Evolutionary conservation across 1,140 invertebrate genomes (phyloP).

Genomic region (Meloidogyne chitwoodi): DNA sequence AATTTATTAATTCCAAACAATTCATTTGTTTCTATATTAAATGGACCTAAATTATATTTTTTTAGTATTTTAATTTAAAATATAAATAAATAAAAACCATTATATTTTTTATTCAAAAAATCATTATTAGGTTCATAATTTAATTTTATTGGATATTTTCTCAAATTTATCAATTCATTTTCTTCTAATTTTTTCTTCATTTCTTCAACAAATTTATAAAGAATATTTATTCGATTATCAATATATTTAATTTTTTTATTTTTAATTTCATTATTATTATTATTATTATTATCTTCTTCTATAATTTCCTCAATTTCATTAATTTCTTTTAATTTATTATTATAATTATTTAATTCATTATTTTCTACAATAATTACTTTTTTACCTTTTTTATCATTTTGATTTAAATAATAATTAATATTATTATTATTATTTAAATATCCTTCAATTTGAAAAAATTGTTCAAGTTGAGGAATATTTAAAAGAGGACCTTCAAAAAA

Average conservation of each 20-base stretch:
- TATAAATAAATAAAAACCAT: not conserved
- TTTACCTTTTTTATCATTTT: not conserved
- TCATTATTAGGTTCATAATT: not conserved
- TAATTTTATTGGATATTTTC: not conserved
- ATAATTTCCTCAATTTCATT: not conserved
- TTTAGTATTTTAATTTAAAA: not conserved
- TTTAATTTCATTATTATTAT: no score
- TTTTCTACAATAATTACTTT: not conserved
- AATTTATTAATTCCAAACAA: not conserved
- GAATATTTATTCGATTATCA: not conserved
- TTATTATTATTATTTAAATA: no score
- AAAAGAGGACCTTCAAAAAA: not conserved
- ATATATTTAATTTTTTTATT: not conserved
- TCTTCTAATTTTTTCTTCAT: not conserved
- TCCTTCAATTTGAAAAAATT: not conserved
- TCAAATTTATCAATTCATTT: not conserved
- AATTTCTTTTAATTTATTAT: not conserved
- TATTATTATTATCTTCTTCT: not conserved
- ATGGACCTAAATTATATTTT: not conserved
- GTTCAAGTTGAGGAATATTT: not conserved
- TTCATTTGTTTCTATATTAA: not conserved
- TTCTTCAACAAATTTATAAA: not conserved
- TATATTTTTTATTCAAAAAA: not conserved
- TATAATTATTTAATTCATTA: not conserved
- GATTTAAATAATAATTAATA: not conserved